A percentile compares a stretch with the other conserved stretches of the same genome.
phyloP scores from a whole-genome alignment of 2,113 vertebrate genomes.

The Hypanus sabinus region DNA sequence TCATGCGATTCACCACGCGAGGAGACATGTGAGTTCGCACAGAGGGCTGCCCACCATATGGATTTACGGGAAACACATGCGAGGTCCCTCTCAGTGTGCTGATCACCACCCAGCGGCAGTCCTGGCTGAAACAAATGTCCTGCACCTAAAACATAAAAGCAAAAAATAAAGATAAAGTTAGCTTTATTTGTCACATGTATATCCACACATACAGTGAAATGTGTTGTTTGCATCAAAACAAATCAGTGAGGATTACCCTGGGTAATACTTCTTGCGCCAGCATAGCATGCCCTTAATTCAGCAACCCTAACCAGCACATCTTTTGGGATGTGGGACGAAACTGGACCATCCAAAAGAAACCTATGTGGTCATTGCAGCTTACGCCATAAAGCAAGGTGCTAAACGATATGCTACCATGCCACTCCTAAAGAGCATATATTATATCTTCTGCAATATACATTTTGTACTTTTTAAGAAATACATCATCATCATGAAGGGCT shows the following conservation, averaged over 20 bases:
- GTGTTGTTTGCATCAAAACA: too few relatives aligned
- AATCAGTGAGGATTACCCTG: too few relatives aligned
- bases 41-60: conserved; percentile 86
- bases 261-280: too few relatives aligned
- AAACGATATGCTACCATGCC: too few relatives aligned
- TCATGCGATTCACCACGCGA: conserved; percentile 92
- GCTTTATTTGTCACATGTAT: too few relatives aligned
- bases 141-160: conserved; percentile 67
- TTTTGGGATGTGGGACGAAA: too few relatives aligned
- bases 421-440: background rate
- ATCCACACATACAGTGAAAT: too few relatives aligned
- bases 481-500: background rate
- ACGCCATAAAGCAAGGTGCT: too few relatives aligned
- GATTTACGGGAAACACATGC: conserved; percentile 91
- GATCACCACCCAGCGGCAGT: conserved; percentile 94
- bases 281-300: too few relatives aligned
- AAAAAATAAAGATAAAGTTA: background rate
- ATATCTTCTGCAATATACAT: background rate
- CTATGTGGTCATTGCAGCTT: too few relatives aligned
- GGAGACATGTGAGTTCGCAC: conserved; percentile 93
- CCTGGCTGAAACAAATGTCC: conserved; percentile 95
- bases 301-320: too few relatives aligned
- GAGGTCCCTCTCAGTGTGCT: conserved; percentile 92
- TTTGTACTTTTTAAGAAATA: background rate
- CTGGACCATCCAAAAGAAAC: too few relatives aligned